phyloP scores from a whole-genome alignment of 2,888 invertebrate species.

The Tipula confusa region DNA sequence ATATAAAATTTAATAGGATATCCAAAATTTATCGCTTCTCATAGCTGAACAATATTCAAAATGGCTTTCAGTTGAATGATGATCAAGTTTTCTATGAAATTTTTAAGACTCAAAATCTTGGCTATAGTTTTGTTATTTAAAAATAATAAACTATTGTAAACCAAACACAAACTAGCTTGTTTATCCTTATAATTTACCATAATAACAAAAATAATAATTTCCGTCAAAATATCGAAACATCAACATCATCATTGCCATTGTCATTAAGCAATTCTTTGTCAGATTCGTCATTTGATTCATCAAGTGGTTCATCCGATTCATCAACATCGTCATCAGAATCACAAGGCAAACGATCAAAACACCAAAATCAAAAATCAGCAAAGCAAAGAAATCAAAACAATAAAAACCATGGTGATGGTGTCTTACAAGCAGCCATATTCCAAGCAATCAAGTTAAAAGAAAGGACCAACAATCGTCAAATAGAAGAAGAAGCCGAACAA shows the following conservation, averaged over 20 bases:
- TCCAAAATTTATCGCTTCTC: conserved; percentile 57
- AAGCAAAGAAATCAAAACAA: not conserved
- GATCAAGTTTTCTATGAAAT: conserved; percentile 56
- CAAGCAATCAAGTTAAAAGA: conserved; percentile 59
- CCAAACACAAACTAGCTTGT: conserved; percentile 52
- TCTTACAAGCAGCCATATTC: conserved; percentile 63
- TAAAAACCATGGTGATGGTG: conserved; percentile 54
- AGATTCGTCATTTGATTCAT: no score
- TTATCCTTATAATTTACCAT: conserved; percentile 52
- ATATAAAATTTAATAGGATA: conserved; percentile 67
- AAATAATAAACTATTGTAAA: conserved; percentile 55
- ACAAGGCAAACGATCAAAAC: no score
- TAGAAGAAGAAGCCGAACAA: conserved; percentile 58
- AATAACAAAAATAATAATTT: conserved; percentile 40
- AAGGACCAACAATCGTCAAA: conserved; percentile 56
- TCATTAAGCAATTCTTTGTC: no score
- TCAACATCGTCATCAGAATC: conserved; percentile 33
- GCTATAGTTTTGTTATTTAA: conserved; percentile 64
- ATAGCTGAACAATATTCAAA: conserved; percentile 55
- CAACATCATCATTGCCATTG: conserved; percentile 35
- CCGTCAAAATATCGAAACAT: conserved; percentile 32
- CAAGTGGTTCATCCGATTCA: no score
- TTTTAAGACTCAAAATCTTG: conserved; percentile 60
- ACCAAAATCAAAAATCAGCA: no score
- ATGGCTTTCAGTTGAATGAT: conserved; percentile 52